A percentile compares a stretch with the other conserved stretches of the same genome.
Conservation (phyloP, 2,888 invertebrate genomes). For the Luffia ferchaultella region DNA sequence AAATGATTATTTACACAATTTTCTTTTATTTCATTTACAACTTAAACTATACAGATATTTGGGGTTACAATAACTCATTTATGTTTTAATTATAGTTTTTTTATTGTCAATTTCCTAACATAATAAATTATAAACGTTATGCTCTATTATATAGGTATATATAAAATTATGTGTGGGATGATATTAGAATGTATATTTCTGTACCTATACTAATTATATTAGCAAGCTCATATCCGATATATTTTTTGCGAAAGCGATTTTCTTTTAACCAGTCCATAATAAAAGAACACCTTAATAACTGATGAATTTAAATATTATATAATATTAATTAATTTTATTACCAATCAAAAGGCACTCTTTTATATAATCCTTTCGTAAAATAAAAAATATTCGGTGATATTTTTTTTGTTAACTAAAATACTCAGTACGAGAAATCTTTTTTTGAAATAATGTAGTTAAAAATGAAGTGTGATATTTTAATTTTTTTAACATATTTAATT, state of each 20-base stretch:
- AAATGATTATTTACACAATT: not conserved
- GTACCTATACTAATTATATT: not conserved
- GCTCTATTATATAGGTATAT: not conserved
- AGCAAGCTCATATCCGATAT: not conserved
- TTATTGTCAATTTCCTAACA: not conserved
- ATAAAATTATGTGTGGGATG: not conserved
- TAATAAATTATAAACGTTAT: not conserved
- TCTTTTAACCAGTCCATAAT: not conserved
- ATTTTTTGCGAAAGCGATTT: not conserved
- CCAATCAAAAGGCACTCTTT: conserved; percentile 49
- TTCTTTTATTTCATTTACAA: no score
- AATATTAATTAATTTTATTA: no score
- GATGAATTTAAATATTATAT: not conserved
- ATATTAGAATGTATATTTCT: not conserved
- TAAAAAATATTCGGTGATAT: conserved; percentile 23
- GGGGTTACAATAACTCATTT: not conserved
- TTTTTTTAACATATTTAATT: not conserved
- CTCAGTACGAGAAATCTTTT: conserved; percentile 12
- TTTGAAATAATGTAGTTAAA: not conserved
- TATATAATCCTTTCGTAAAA: conserved; percentile 35
- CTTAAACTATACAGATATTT: not conserved
- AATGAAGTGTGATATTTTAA: not conserved
- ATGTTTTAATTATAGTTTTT: not conserved
- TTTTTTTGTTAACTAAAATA: conserved; percentile 18
- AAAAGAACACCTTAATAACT: not conserved